Conservation (phyloP, 64 coral and sea anemone genomes). For the Orbicella faveolata region DNA sequence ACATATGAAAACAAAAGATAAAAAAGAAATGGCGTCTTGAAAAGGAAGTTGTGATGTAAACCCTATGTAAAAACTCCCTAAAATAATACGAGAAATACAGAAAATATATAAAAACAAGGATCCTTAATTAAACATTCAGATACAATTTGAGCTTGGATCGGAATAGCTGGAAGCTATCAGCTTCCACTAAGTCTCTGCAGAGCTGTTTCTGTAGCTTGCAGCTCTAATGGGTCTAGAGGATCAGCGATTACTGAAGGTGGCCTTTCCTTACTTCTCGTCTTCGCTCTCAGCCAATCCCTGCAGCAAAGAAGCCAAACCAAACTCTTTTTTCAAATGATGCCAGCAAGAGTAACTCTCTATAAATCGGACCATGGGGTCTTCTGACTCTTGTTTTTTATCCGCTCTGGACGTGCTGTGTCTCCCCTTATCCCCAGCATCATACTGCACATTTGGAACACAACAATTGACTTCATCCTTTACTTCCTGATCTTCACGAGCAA, state of each 20-base stretch:
- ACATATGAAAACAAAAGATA: too few species aligned
- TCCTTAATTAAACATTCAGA: too few species aligned
- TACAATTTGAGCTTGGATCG: too few species aligned
- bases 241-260: background rate
- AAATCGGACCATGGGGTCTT: background rate
- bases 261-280: background rate
- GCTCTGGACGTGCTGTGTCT: background rate
- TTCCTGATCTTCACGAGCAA: background rate
- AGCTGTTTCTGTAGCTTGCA: slow-evolving; percentile 3
- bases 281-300: slow-evolving; percentile 10
- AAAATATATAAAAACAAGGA: too few species aligned
- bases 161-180: too few species aligned
- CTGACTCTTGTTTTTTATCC: background rate
- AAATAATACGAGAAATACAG: too few species aligned
- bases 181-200: too few species aligned
- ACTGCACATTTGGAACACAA: background rate
- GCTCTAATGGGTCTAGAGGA: slow-evolving; percentile 13
- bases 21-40: too few species aligned
- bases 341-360: slow-evolving; percentile 30
- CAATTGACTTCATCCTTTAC: slow-evolving; percentile 9
- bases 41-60: too few species aligned
- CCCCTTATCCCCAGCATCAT: background rate
- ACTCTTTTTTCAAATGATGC: slow-evolving; percentile 9
- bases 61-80: too few species aligned
- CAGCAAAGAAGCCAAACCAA: background rate